Evolutionary conservation across 2,797 vertebrate species (phyloP).

Genomic region (Brachyalestes nurse): DNA sequence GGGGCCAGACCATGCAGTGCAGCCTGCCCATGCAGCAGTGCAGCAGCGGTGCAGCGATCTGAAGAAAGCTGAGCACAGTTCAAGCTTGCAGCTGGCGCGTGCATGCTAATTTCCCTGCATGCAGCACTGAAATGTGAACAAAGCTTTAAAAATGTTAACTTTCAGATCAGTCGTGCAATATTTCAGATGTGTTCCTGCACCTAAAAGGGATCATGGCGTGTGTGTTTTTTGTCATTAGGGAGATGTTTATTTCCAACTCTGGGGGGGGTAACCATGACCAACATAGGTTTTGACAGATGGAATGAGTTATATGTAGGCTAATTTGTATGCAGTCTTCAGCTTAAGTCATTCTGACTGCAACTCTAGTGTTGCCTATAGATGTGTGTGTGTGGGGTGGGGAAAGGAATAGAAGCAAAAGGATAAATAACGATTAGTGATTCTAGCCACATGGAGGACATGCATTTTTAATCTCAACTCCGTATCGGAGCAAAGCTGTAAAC

Average conservation of each 20-base stretch:
- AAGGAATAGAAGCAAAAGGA: not conserved
- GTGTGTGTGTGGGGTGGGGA: not conserved
- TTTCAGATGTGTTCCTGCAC: not conserved
- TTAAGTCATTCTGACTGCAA: not conserved
- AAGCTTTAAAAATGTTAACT: not conserved
- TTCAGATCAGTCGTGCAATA: not conserved
- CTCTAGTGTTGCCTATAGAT: not conserved
- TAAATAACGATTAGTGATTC: not conserved
- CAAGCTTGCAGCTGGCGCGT: not conserved
- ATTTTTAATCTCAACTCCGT: not conserved
- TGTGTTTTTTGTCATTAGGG: not conserved
- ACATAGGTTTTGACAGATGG: not conserved
- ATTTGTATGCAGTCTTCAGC: not conserved
- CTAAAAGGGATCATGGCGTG: not conserved
- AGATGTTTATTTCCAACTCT: not conserved
- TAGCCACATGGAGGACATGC: not conserved
- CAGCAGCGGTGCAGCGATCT: constrained; percentile 40
- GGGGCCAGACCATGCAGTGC: constrained; percentile 22
- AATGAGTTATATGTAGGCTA: constrained; percentile 6
- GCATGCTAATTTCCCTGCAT: too few species aligned
- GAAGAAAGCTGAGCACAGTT: not conserved
- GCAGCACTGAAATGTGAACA: too few species aligned
- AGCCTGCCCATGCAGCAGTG: constrained; percentile 39
- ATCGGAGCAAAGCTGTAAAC: not conserved
- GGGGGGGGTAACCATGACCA: not conserved